phyloP scores from a whole-genome alignment of 2,888 invertebrate genomes.

The Endotricha flammealis region DNA sequence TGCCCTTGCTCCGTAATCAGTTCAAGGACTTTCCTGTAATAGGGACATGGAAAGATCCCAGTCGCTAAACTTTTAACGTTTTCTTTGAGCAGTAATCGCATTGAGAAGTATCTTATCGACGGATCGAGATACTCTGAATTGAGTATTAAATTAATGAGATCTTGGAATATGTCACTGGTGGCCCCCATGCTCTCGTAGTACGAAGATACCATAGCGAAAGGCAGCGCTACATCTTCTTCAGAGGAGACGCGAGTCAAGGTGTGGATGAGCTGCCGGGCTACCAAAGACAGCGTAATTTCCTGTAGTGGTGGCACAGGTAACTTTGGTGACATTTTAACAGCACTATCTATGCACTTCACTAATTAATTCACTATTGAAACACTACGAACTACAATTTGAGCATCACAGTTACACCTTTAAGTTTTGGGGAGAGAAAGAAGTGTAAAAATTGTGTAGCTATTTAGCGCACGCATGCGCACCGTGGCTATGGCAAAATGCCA shows the following conservation, averaged over 20 bases:
- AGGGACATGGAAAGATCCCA: slow-evolving; percentile 84
- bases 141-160: slow-evolving; percentile 81
- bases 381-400: slow-evolving; percentile 43
- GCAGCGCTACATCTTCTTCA: slow-evolving; percentile 75
- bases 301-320: slow-evolving; percentile 79
- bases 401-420: slow-evolving; percentile 48
- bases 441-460: slow-evolving; percentile 60
- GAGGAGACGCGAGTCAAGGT: slow-evolving; percentile 80
- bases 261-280: slow-evolving; percentile 81
- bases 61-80: slow-evolving; percentile 82
- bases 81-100: slow-evolving; percentile 81
- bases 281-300: slow-evolving; percentile 77
- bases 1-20: slow-evolving; percentile 81
- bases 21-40: slow-evolving; percentile 83
- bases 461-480: slow-evolving; percentile 59
- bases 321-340: slow-evolving; percentile 80
- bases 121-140: slow-evolving; percentile 83
- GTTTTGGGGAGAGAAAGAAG: slow-evolving; percentile 57
- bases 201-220: slow-evolving; percentile 79
- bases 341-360: too few relatives aligned
- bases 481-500: slow-evolving; percentile 57
- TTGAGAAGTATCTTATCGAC: slow-evolving; percentile 81
- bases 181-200: slow-evolving; percentile 80
- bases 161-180: slow-evolving; percentile 83
- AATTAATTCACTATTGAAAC: slow-evolving; percentile 33